Evolutionary conservation across 2,797 vertebrate species (phyloP).

Genomic region (Chrysocyon brachyurus): DNA sequence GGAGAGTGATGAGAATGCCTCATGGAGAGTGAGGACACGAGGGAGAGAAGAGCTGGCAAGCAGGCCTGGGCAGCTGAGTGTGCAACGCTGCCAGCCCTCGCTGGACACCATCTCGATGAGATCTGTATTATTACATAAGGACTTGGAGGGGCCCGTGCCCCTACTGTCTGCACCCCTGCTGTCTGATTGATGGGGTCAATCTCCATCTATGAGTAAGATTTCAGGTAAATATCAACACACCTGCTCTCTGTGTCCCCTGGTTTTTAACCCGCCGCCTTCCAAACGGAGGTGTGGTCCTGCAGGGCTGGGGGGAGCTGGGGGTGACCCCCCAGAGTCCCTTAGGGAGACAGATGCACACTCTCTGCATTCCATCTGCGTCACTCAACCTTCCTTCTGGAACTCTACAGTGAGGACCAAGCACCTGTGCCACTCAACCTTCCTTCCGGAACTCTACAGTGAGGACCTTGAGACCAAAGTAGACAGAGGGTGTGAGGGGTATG

Average conservation of each 20-base stretch:
- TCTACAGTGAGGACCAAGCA: no score
- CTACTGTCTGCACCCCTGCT: neutral
- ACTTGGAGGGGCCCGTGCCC: neutral
- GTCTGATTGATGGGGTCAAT: neutral
- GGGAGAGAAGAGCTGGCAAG: neutral
- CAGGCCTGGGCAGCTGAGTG: neutral
- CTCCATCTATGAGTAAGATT: neutral
- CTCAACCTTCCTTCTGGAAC: neutral
- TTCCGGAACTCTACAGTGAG: neutral
- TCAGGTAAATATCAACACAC: neutral
- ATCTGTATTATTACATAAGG: neutral
- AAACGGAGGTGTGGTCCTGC: neutral
- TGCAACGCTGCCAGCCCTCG: fast-evolving
- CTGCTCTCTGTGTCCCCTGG: neutral
- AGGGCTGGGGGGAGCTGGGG: no score
- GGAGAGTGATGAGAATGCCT: no score
- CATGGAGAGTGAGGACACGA: neutral
- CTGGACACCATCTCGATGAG: neutral
- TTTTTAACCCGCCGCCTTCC: neutral
- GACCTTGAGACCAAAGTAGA: neutral
- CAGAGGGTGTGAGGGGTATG: neutral
- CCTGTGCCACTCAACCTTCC: neutral
- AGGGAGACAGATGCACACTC: neutral
- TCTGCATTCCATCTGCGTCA: no score
- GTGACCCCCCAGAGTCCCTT: neutral